Conservation (phyloP, 2,888 invertebrate species). For the Phrixothrix hirtus region DNA sequence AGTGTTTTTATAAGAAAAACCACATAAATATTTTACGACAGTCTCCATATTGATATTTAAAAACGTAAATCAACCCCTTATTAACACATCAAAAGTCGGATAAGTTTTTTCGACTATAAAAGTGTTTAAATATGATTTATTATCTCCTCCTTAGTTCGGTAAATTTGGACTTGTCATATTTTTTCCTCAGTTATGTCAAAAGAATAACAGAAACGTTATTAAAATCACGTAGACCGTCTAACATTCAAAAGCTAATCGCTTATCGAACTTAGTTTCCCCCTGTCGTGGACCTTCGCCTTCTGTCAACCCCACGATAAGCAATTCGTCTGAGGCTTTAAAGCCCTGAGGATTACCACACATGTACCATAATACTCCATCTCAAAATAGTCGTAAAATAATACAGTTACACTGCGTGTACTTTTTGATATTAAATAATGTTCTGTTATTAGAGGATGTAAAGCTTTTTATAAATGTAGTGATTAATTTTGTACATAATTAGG, state of each 20-base stretch:
- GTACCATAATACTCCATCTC: slow-evolving; percentile 6
- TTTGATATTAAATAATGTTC: too few species aligned
- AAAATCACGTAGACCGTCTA: slow-evolving; percentile 16
- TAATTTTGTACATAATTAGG: too few species aligned
- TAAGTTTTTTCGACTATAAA: background rate
- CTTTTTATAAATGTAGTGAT: too few species aligned
- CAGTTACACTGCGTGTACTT: too few species aligned
- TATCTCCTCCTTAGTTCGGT: background rate
- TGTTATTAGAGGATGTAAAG: too few species aligned
- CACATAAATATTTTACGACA: too few species aligned
- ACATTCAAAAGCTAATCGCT: slow-evolving; percentile 14
- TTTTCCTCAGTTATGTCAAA: slow-evolving; percentile 2
- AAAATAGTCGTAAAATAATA: slow-evolving; percentile 22
- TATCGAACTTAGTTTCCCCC: slow-evolving; percentile 16
- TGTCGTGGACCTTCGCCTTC: slow-evolving; percentile 11
- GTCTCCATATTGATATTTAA: too few species aligned
- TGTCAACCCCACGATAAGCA: slow-evolving; percentile 19
- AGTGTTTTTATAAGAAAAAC: too few species aligned
- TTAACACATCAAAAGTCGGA: background rate
- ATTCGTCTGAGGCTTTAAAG: slow-evolving; percentile 18
- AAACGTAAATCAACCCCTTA: background rate
- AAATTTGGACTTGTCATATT: background rate
- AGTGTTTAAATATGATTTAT: background rate
- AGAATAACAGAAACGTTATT: slow-evolving; percentile 15
- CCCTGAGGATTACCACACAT: slow-evolving; percentile 12